phyloP scores from a whole-genome alignment of 2,888 invertebrate genomes.

The Limnephilus rhombicus region DNA sequence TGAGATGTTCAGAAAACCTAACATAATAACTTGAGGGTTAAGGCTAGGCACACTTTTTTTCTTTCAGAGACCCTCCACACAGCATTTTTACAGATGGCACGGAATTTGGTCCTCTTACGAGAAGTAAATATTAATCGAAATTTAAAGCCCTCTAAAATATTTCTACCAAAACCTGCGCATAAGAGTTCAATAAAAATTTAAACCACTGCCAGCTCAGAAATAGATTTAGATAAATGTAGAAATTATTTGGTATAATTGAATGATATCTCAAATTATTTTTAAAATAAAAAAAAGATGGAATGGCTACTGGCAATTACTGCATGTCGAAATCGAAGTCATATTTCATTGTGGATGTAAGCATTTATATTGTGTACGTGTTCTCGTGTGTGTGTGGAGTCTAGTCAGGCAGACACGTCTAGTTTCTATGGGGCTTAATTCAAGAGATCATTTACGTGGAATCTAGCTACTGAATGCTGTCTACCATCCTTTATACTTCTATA shows the following conservation, averaged over 20 bases:
- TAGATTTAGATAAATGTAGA: neutral
- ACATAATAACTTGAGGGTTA: too few species aligned
- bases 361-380: neutral
- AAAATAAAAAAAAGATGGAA: neutral
- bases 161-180: too few species aligned
- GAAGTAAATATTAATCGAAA: too few species aligned
- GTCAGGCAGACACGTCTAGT: neutral
- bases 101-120: too few species aligned
- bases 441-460: slow-evolving; percentile 14
- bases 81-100: neutral
- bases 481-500: neutral
- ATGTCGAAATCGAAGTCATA: neutral
- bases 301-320: neutral
- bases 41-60: too few species aligned
- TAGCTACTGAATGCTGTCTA: neutral
- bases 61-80: neutral
- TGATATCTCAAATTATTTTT: neutral
- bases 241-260: neutral
- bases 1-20: too few species aligned
- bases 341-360: neutral
- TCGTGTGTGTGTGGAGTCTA: neutral
- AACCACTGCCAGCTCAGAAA: too few species aligned
- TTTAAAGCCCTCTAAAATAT: too few species aligned
- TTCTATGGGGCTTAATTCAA: slow-evolving; percentile 5
- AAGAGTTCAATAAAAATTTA: too few species aligned